Percentiles rank a stretch among this genome's conserved stretches.
These are phyloP conservation scores for Bombus turneri DNA, from an alignment of 1,140 invertebrate genomes.

Conservation along the genomic window DNA sequence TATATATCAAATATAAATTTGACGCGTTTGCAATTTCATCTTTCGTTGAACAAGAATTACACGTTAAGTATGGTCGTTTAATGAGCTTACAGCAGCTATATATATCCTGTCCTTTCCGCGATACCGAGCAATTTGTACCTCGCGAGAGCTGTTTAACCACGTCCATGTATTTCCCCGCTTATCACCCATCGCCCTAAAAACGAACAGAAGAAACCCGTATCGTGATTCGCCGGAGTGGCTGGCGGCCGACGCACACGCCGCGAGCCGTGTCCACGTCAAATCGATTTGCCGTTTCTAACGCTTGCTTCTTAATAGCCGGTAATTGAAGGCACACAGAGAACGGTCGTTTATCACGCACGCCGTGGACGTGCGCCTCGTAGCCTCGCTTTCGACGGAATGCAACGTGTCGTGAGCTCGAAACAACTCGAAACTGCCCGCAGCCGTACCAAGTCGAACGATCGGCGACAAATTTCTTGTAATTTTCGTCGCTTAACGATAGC, in stretches of 20 bases:
- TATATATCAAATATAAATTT: too few relatives aligned
- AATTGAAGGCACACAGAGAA: slow-evolving; percentile 42
- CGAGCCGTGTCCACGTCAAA: slow-evolving; percentile 21
- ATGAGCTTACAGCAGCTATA: neutral
- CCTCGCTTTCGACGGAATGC: slow-evolving; percentile 3
- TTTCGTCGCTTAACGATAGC: neutral
- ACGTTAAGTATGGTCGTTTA: too few relatives aligned
- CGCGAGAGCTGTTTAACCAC: neutral
- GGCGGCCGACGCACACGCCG: neutral
- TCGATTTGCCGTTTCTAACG: slow-evolving; percentile 54
- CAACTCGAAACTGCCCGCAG: neutral
- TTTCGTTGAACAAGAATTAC: neutral
- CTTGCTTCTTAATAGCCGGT: slow-evolving; percentile 56
- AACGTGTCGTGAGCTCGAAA: neutral
- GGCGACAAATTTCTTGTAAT: slow-evolving; percentile 19
- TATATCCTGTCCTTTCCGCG: neutral
- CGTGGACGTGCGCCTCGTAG: neutral
- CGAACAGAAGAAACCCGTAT: slow-evolving; percentile 13
- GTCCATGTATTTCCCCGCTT: neutral
- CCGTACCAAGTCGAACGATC: neutral
- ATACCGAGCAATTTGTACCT: slow-evolving; percentile 12
- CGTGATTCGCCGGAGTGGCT: neutral
- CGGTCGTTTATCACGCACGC: slow-evolving; percentile 41
- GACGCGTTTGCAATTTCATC: too few relatives aligned
- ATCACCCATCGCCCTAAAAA: slow-evolving; percentile 8